Base-by-base conservation (phyloP, 2,797 vertebrate species). In the Cirrhinus molitorella region DNA sequence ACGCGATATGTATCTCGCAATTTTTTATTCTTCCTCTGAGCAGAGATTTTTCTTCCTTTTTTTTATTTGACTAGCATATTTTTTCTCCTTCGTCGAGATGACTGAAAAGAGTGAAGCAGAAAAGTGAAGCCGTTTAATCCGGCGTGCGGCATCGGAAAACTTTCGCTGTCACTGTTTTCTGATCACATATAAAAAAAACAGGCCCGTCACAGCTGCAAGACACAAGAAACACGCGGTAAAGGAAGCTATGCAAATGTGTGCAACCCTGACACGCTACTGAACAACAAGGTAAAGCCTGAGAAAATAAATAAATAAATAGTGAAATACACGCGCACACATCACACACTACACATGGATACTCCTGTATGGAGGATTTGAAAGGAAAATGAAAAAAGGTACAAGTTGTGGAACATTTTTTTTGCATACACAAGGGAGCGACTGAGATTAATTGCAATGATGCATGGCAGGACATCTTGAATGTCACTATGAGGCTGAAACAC, bases 161-260 rank as follows among this genome's bases (percentile, higher is more conserved):
- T 92, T 92, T 80, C 88, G 90, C 91, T 93, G 93, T 95, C 94
- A 95, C 91, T 87, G 86, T 84, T 67, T 90, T 93, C 92, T 94
- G 94, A 95, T 94, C 93, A 93, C 91, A 91, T 85, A 85, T 86
- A 67, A 84, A 82, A 85, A 86, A 85, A 85, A 86, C 89, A 79
- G 88, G 83, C 67, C 88, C 80, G 78, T 80, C 91, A 90, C 89
- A 92, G 89, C 89, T 89, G 88, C 79, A 72, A 91, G 86, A 87
- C 85, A 84, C 86, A 83, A 91, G 89, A 87, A 83, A 87, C 83
- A 77, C 80, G 84, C 89, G 77, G 89, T 83, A 88, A 90, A 88
- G 84, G 79, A 88, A 86, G 85, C 84, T 90, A 92, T 92, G 92
- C 93, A 94, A 93, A 92, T 93, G 90, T 86, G 87, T 73, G 25